These are phyloP conservation scores for Anoplophora glabripennis DNA, from an alignment of 1,140 invertebrate species.

Conservation along the genomic window DNA sequence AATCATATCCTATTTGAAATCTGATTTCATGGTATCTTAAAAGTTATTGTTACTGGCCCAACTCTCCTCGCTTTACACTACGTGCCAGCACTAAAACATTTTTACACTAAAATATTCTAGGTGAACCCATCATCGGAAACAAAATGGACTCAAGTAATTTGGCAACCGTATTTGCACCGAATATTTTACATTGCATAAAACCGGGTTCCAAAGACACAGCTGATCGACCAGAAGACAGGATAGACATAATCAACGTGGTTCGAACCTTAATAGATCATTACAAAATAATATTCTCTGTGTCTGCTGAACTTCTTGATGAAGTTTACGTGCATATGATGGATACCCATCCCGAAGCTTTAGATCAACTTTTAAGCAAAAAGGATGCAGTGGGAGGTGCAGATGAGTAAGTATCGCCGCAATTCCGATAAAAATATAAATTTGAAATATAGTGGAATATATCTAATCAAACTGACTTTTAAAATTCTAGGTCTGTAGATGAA, in stretches of 20 bases:
- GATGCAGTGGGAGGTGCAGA: conserved; percentile 50
- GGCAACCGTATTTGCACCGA: conserved; percentile 90
- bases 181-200: conserved; percentile 80
- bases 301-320: conserved; percentile 78
- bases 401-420: conserved; percentile 51
- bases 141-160: conserved; percentile 92
- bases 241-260: conserved; percentile 86
- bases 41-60: too few relatives aligned
- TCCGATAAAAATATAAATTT: not conserved
- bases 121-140: conserved; percentile 72
- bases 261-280: conserved; percentile 78
- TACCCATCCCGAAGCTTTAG: conserved; percentile 72
- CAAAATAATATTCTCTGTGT: conserved; percentile 70
- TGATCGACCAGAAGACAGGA: conserved; percentile 73
- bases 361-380: conserved; percentile 59
- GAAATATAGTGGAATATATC: not conserved
- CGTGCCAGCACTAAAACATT: not conserved
- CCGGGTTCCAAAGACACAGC: conserved; percentile 57
- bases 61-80: too few relatives aligned
- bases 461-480: not conserved
- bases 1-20: too few relatives aligned
- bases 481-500: conserved; percentile 39
- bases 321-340: conserved; percentile 83
- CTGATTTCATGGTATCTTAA: too few relatives aligned
- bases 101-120: conserved; percentile 39